These are phyloP conservation scores for Sisor rabdophorus DNA, from an alignment of 2,113 vertebrate genomes.

Conservation along the genomic window DNA sequence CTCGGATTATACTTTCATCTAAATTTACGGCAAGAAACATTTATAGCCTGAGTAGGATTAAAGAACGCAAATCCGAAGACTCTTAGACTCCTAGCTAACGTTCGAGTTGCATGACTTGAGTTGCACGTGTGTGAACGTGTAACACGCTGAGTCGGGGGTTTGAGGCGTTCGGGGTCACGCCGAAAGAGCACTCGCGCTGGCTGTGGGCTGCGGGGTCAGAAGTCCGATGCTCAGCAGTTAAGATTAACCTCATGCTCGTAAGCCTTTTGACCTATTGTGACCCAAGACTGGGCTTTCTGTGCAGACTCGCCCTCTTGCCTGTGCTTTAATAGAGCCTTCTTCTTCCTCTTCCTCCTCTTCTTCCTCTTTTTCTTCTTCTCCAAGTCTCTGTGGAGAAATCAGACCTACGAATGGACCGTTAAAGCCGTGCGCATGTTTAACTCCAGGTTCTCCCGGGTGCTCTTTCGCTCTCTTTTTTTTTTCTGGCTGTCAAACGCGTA, in stretches of 20 bases:
- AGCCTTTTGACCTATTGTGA: conserved; percentile 17
- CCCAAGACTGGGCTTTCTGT: conserved; percentile 17
- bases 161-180: conserved; percentile 76
- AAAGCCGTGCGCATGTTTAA: conserved; percentile 41
- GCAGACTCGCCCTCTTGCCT: conserved; percentile 31
- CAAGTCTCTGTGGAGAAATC: conserved; percentile 36
- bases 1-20: neutral
- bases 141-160: conserved; percentile 51
- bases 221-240: conserved; percentile 37
- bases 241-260: conserved; percentile 5
- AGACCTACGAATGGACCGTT: conserved; percentile 33
- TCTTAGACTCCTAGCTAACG: neutral
- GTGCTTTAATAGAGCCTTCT: conserved; percentile 42
- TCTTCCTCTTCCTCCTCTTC: too few species aligned
- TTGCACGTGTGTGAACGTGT: conserved; percentile 43
- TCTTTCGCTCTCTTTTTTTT: conserved; percentile 37
- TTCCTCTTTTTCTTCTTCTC: neutral
- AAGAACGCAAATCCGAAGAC: conserved; percentile 39
- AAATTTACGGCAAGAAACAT: neutral
- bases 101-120: conserved; percentile 9
- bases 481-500: conserved; percentile 59
- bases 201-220: conserved; percentile 72
- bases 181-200: conserved; percentile 83
- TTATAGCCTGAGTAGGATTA: neutral
- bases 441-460: conserved; percentile 15